phyloP scores from a whole-genome alignment of 2,888 invertebrate genomes.

The Pheosia tremula region DNA sequence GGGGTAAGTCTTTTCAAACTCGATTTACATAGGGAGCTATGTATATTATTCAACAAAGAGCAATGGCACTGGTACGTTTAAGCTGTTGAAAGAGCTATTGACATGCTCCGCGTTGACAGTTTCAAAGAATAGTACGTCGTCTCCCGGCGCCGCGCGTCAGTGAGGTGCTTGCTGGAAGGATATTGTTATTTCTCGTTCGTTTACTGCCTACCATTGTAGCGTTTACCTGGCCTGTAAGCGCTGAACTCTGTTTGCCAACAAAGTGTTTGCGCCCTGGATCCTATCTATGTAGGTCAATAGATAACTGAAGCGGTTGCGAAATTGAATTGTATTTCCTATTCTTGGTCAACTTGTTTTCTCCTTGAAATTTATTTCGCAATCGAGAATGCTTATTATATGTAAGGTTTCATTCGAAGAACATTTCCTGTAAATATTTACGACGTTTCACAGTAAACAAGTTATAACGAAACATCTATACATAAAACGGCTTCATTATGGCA shows the following conservation, averaged over 20 bases:
- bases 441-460: not conserved
- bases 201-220: slow-evolving; percentile 51
- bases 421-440: not conserved
- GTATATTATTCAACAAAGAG: slow-evolving; percentile 9
- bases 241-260: slow-evolving; percentile 49
- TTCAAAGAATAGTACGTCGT: slow-evolving; percentile 42
- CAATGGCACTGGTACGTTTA: slow-evolving; percentile 33
- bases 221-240: slow-evolving; percentile 46
- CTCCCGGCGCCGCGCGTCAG: slow-evolving; percentile 26
- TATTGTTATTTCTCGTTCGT: slow-evolving; percentile 57
- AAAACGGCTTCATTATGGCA: not conserved
- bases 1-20: not conserved
- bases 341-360: not conserved
- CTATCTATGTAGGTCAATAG: slow-evolving; percentile 54
- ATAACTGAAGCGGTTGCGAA: slow-evolving; percentile 26
- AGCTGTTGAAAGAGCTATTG: slow-evolving; percentile 47
- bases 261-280: slow-evolving; percentile 50
- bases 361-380: slow-evolving; percentile 5
- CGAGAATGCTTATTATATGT: not conserved
- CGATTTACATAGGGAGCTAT: not conserved
- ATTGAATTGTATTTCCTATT: slow-evolving; percentile 27
- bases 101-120: slow-evolving; percentile 47
- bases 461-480: too few relatives aligned
- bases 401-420: not conserved
- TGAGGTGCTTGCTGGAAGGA: slow-evolving; percentile 39